Percentiles rank a stretch among this genome's conserved stretches.
Evolutionary conservation across 2,797 vertebrate genomes (phyloP).

Genomic region (Botia kubotai): DNA sequence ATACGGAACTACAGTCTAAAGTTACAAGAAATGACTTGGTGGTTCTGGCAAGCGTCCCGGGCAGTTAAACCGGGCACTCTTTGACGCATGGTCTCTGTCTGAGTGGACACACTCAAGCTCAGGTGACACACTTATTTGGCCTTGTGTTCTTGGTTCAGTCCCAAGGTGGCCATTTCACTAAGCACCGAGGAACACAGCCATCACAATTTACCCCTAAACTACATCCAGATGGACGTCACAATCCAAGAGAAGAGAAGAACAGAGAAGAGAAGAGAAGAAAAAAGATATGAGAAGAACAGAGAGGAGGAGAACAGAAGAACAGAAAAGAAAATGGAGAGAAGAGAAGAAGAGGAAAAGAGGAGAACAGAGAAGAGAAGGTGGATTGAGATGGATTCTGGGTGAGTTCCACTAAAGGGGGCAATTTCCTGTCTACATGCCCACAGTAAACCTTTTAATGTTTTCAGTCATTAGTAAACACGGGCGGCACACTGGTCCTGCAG

Average conservation of each 20-base stretch:
- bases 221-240: slow-evolving; percentile 33
- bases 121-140: slow-evolving; percentile 23
- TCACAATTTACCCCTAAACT: slow-evolving; percentile 11
- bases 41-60: slow-evolving; percentile 27
- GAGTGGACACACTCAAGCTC: slow-evolving; percentile 21
- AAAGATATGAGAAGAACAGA: neutral
- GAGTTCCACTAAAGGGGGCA: slow-evolving; percentile 15
- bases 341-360: neutral
- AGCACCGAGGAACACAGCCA: slow-evolving; percentile 35
- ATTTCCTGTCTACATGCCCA: slow-evolving; percentile 15
- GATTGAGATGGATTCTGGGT: neutral
- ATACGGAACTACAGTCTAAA: slow-evolving; percentile 24
- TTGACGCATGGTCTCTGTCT: slow-evolving; percentile 4
- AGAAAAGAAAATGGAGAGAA: neutral
- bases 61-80: neutral
- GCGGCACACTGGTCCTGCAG: slow-evolving; percentile 19
- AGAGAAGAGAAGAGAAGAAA: neutral
- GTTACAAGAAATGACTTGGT: slow-evolving; percentile 45
- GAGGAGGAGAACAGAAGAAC: neutral
- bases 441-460: slow-evolving; percentile 16
- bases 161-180: slow-evolving; percentile 14
- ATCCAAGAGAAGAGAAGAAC: neutral
- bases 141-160: slow-evolving; percentile 16
- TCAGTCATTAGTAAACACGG: slow-evolving; percentile 25
- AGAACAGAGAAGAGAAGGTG: neutral